Evolutionary conservation across 2,113 vertebrate species (phyloP).

Genomic region (Tautogolabrus adspersus): DNA sequence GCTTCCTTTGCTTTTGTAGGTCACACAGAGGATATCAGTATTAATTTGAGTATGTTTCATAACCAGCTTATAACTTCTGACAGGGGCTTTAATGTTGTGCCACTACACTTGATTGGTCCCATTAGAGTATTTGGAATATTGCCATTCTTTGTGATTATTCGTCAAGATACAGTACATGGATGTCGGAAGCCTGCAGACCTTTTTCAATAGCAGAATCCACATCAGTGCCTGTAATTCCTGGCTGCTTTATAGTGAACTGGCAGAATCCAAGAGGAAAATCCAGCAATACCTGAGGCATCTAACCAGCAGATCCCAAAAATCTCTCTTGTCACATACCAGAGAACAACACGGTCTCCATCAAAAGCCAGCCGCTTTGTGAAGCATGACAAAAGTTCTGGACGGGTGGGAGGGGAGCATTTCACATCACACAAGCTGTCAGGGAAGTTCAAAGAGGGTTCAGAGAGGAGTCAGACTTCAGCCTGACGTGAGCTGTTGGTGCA

Average conservation of each 20-base stretch:
- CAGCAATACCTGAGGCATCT: slow-evolving; percentile 31
- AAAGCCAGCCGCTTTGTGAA: slow-evolving; percentile 54
- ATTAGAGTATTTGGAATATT: not conserved
- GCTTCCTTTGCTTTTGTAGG: too few relatives aligned
- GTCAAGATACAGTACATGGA: too few relatives aligned
- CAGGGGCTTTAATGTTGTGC: not conserved
- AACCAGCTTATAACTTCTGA: too few relatives aligned
- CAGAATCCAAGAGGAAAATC: slow-evolving; percentile 20
- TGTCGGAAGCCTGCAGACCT: not conserved
- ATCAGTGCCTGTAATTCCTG: slow-evolving; percentile 7
- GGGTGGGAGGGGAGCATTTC: slow-evolving; percentile 33
- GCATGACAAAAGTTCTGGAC: slow-evolving; percentile 60
- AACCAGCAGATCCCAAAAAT: slow-evolving; percentile 14
- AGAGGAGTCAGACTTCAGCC: slow-evolving; percentile 66
- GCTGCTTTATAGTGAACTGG: slow-evolving; percentile 12
- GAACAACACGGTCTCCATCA: slow-evolving; percentile 52
- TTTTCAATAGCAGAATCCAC: slow-evolving; percentile 1
- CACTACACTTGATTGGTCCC: not conserved
- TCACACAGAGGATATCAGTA: too few relatives aligned
- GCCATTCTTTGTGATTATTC: not conserved
- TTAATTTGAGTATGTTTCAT: too few relatives aligned
- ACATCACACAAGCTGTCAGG: slow-evolving; percentile 69
- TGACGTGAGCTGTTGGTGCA: slow-evolving; percentile 61
- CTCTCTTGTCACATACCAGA: slow-evolving; percentile 14
- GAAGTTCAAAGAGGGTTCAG: slow-evolving; percentile 72